These are phyloP conservation scores for Drosophila seguyi DNA, from an alignment of 1,140 invertebrate genomes.

Conservation along the genomic window DNA sequence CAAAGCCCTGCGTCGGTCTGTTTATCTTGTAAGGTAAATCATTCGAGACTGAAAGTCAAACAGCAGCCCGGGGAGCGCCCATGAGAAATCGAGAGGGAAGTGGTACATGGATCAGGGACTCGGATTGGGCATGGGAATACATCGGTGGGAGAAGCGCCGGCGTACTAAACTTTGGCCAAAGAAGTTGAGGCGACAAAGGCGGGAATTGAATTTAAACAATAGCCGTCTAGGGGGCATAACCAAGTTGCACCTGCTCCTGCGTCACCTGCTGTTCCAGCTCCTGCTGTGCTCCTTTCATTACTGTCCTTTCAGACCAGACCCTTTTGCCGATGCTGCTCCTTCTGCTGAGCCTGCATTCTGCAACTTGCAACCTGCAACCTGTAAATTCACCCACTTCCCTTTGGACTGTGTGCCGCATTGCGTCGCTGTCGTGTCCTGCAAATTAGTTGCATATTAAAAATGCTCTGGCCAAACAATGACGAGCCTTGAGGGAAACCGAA, in stretches of 20 bases:
- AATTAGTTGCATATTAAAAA: slow-evolving; percentile 84
- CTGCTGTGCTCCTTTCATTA: not conserved
- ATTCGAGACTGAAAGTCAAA: slow-evolving; percentile 84
- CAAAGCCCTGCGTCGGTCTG: slow-evolving; percentile 62
- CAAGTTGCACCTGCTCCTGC: slow-evolving; percentile 27
- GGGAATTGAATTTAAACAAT: slow-evolving; percentile 83
- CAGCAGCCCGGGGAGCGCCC: slow-evolving; percentile 49
- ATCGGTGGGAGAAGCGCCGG: not conserved
- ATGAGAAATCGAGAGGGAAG: slow-evolving; percentile 18
- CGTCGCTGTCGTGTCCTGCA: slow-evolving; percentile 62
- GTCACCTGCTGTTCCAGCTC: slow-evolving; percentile 11
- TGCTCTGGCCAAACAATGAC: slow-evolving; percentile 75
- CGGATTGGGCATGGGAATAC: slow-evolving; percentile 1
- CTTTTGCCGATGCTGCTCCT: not conserved
- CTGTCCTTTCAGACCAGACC: not conserved
- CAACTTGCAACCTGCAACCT: slow-evolving; percentile 11
- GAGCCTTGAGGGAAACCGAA: slow-evolving; percentile 28
- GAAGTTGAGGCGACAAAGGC: slow-evolving; percentile 82
- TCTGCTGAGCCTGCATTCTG: not conserved
- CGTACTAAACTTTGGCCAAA: slow-evolving; percentile 69
- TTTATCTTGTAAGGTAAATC: slow-evolving; percentile 84
- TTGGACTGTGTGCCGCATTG: slow-evolving; percentile 61
- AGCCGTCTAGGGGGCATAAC: slow-evolving; percentile 63
- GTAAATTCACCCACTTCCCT: slow-evolving; percentile 5
- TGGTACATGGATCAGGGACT: slow-evolving; percentile 5